phyloP scores from a whole-genome alignment of 2,113 vertebrate species.

The Hiodon alosoides region DNA sequence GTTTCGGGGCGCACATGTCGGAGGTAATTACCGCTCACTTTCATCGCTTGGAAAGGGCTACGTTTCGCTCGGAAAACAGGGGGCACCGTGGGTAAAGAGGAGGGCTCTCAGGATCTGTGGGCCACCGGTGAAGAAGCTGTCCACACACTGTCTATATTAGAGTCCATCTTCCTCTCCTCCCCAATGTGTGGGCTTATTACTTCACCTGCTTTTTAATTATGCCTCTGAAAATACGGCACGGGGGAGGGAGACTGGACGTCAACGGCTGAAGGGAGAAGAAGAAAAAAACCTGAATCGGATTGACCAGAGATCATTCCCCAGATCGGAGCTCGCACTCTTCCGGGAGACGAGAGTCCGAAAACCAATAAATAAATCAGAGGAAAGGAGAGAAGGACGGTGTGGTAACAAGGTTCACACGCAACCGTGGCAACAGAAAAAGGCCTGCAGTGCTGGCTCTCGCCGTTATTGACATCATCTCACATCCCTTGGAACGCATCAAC shows the following conservation, averaged over 20 bases:
- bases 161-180: neutral
- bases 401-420: neutral
- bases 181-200: conserved; percentile 15
- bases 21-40: conserved; percentile 1
- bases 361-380: conserved; percentile 50
- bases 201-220: conserved; percentile 13
- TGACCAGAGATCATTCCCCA: conserved; percentile 54
- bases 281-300: conserved; percentile 60
- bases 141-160: conserved; percentile 14
- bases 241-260: conserved; percentile 49
- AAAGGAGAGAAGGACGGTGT: conserved; percentile 36
- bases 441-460: neutral
- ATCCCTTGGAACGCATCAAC: neutral
- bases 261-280: conserved; percentile 36
- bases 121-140: neutral
- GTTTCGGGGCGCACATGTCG: neutral
- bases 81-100: neutral
- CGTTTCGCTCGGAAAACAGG: neutral
- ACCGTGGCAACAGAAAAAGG: neutral
- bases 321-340: conserved; percentile 53
- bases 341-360: conserved; percentile 47
- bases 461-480: neutral
- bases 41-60: conserved; percentile 3
- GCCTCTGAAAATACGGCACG: neutral
- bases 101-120: neutral